Percentiles rank a stretch among this genome's conserved stretches.
Evolutionary conservation across 2,113 vertebrate species (phyloP).

Genomic region (Odobenus rosmarus): DNA sequence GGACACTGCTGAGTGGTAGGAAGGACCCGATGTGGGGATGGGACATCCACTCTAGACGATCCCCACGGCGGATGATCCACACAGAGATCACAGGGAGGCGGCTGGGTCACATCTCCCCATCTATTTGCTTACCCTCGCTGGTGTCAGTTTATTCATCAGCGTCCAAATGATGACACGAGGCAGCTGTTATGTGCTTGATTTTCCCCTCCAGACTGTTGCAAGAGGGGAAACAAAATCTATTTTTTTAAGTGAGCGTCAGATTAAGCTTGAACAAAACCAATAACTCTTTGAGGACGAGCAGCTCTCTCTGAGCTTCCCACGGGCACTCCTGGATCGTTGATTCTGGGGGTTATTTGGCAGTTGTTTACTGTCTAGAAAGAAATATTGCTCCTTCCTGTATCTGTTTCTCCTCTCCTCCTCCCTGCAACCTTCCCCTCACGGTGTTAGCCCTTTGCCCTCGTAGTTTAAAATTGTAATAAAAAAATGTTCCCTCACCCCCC

Average conservation of each 20-base stretch:
- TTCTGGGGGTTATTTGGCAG: constrained; percentile 52
- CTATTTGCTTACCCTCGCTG: background rate
- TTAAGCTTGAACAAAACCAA: constrained; percentile 73
- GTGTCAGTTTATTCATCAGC: background rate
- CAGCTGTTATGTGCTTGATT: constrained; percentile 28
- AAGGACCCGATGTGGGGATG: background rate
- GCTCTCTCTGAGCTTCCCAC: constrained; percentile 60
- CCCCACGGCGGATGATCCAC: background rate
- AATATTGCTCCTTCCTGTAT: constrained; percentile 28
- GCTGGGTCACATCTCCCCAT: accelerated
- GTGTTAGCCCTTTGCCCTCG: background rate
- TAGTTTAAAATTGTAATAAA: background rate
- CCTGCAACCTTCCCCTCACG: background rate
- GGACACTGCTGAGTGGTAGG: background rate
- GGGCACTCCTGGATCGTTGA: background rate
- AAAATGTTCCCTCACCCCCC: background rate
- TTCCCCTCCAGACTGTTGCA: constrained; percentile 48
- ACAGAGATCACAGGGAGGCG: background rate
- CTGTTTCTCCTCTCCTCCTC: background rate
- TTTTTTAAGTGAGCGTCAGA: constrained; percentile 56
- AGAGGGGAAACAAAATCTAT: constrained; percentile 52
- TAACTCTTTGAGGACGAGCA: constrained; percentile 61
- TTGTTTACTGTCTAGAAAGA: constrained; percentile 61
- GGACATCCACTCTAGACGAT: background rate
- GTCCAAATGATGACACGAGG: constrained; percentile 21